A percentile compares a stretch with the other conserved stretches of the same genome.
Evolutionary conservation across 2,888 invertebrate genomes (phyloP).

Genomic region (Drosophila barbarae): DNA sequence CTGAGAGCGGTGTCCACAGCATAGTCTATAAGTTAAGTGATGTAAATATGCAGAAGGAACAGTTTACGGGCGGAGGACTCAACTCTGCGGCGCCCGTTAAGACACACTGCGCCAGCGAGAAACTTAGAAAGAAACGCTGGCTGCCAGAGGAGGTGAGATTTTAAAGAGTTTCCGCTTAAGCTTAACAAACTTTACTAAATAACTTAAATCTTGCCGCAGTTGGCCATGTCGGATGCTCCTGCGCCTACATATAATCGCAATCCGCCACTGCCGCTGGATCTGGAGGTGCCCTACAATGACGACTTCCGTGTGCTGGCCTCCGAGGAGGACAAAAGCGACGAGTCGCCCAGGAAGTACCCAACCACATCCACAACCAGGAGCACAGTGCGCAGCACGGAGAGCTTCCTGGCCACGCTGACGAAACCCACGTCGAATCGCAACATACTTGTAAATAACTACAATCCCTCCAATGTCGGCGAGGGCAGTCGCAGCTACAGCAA

Average conservation of each 20-base stretch:
- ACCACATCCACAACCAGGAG: slow-evolving; percentile 48
- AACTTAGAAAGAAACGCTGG: slow-evolving; percentile 82
- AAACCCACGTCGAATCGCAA: slow-evolving; percentile 77
- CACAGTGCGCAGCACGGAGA: slow-evolving; percentile 62
- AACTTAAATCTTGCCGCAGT: slow-evolving; percentile 27
- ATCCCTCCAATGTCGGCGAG: slow-evolving; percentile 75
- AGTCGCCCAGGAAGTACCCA: slow-evolving; percentile 40
- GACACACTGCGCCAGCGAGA: slow-evolving; percentile 79
- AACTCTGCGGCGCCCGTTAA: slow-evolving; percentile 53
- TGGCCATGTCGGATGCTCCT: slow-evolving; percentile 53
- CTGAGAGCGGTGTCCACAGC: slow-evolving; percentile 84
- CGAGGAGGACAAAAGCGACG: slow-evolving; percentile 62
- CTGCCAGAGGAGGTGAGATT: slow-evolving; percentile 83
- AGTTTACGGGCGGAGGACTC: slow-evolving; percentile 36
- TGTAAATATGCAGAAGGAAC: slow-evolving; percentile 81
- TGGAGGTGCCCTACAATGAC: slow-evolving; percentile 84
- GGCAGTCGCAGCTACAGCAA: slow-evolving; percentile 65
- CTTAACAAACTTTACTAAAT: no score
- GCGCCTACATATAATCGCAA: slow-evolving; percentile 79
- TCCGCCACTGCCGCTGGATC: slow-evolving; percentile 84
- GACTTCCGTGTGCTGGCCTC: slow-evolving; percentile 81
- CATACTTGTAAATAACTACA: slow-evolving; percentile 79
- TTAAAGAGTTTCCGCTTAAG: background rate
- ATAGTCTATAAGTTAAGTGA: slow-evolving; percentile 91
- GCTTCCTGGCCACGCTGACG: slow-evolving; percentile 54